Evolutionary conservation across 2,888 invertebrate species (phyloP).

Genomic region (Ennomos fuscantarius): DNA sequence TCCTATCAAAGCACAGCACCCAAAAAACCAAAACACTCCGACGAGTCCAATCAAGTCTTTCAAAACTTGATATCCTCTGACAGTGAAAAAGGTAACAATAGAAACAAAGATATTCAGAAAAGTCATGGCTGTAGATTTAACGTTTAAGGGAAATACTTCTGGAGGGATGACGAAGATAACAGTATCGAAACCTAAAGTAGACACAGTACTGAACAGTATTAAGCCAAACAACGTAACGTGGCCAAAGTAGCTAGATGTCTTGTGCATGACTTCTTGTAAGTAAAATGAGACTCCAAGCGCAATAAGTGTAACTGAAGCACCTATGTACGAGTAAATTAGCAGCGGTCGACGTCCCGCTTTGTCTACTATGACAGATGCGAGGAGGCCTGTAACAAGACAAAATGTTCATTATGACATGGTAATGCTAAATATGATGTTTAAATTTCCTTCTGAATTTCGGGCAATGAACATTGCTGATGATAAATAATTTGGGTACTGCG

Average conservation of each 20-base stretch:
- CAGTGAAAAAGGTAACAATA: constrained; percentile 71
- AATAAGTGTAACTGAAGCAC: constrained; percentile 53
- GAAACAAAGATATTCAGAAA: constrained; percentile 69
- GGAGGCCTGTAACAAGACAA: constrained; percentile 57
- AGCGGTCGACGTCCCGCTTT: constrained; percentile 74
- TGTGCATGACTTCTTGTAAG: constrained; percentile 52
- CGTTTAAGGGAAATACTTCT: constrained; percentile 84
- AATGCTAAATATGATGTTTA: too few species aligned
- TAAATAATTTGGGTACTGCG: too few species aligned
- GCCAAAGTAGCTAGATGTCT: constrained; percentile 52
- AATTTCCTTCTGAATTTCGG: too few species aligned
- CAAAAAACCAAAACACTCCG: constrained; percentile 78
- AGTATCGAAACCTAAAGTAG: constrained; percentile 75
- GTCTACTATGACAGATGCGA: constrained; percentile 61
- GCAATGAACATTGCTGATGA: too few species aligned
- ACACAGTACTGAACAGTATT: constrained; percentile 53
- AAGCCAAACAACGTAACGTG: constrained; percentile 72
- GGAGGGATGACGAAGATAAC: constrained; percentile 77
- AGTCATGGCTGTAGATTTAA: constrained; percentile 82
- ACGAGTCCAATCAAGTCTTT: constrained; percentile 73
- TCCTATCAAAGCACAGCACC: constrained; percentile 67
- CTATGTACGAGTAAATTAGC: constrained; percentile 66
- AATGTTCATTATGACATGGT: too few species aligned
- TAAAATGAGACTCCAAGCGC: constrained; percentile 67
- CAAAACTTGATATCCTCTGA: constrained; percentile 77